Conservation (phyloP, 1,140 invertebrate genomes). For the Notospermus geniculatus region DNA sequence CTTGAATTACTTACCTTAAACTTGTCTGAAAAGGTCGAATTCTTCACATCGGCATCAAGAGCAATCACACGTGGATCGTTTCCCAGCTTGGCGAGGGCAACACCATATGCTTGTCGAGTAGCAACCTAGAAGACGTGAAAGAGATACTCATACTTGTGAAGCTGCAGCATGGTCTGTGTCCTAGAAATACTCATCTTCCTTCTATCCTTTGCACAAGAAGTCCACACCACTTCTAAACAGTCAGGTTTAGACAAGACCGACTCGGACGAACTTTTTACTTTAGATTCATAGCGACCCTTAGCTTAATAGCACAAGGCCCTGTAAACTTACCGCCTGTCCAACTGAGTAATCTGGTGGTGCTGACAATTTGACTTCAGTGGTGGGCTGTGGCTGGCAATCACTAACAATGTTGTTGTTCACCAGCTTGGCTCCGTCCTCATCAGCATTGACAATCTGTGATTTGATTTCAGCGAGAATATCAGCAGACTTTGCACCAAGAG, state of each 20-base stretch:
- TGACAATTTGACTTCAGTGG: constrained; percentile 61
- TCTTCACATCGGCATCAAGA: constrained; percentile 96
- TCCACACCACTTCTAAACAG: neutral
- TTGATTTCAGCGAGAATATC: constrained; percentile 65
- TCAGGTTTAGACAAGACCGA: too few relatives aligned
- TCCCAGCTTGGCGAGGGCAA: constrained; percentile 83
- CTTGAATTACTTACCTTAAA: constrained; percentile 78
- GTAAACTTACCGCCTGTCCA: constrained; percentile 57
- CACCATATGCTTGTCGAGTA: constrained; percentile 92
- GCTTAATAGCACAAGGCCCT: too few relatives aligned
- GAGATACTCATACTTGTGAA: neutral
- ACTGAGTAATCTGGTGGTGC: constrained; percentile 81
- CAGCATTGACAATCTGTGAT: constrained; percentile 54
- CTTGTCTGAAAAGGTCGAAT: constrained; percentile 95
- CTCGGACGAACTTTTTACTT: too few relatives aligned
- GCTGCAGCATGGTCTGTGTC: constrained; percentile 5
- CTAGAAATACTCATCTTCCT: constrained; percentile 5
- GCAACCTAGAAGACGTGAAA: constrained; percentile 64
- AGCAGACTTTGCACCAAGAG: constrained; percentile 78
- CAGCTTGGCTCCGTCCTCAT: constrained; percentile 24
- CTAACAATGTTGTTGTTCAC: constrained; percentile 23
- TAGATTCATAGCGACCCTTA: too few relatives aligned
- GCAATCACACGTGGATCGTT: constrained; percentile 83
- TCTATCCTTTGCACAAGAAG: neutral
- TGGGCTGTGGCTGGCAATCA: constrained; percentile 21